Evolutionary conservation across 2,888 invertebrate genomes (phyloP), one percentile per base, ranked within the genome.

Genomic region (Drosophila nr. medialis): DNA sequence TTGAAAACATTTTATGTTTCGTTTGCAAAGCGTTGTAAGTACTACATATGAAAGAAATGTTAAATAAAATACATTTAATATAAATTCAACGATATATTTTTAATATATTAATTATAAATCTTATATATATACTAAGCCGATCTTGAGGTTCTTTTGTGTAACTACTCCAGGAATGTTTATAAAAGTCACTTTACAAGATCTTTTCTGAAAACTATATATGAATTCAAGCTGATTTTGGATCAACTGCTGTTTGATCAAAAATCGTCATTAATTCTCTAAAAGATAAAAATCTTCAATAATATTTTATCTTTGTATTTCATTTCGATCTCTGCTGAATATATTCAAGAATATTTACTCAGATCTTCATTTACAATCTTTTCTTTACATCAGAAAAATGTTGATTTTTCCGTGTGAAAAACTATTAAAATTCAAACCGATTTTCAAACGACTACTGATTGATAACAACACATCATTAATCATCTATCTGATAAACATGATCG

Each of bases 21-120:
- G 73, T 76, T 82, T 75, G 64, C 74, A 77, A 80, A 77, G 81
- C 78, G 64, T 75, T 80, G 75, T 81, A 77, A 71, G 74, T 74
- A 75, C 53, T 63, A 32, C 66, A 49, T 59, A 60, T 56, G 56
- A 65, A 68, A 56, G 63, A 74, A 67, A 40, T 40, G 70, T 77
- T 74, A 62, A 77, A 78, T 74, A 77, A 79, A 77, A 68, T 68
- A 72, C 50, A 45, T 18, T 21, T 61, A 66, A 56, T 62, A 50
- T 60, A 40, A 11, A 68, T 36, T 29, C 2, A 8, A 1, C 21
- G 42, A 6, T 42, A 2, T 11, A 42, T 6, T 11, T 42, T 42
- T 0, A 11, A 42, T 11, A 11, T 11, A 21, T 11, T 2, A 4
- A 13, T 45, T 7, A 45, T 45, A 7, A 2, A 21, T 1, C 21